Base-by-base conservation (phyloP, 2,797 vertebrate species). In the Gallinago nigripennis region DNA sequence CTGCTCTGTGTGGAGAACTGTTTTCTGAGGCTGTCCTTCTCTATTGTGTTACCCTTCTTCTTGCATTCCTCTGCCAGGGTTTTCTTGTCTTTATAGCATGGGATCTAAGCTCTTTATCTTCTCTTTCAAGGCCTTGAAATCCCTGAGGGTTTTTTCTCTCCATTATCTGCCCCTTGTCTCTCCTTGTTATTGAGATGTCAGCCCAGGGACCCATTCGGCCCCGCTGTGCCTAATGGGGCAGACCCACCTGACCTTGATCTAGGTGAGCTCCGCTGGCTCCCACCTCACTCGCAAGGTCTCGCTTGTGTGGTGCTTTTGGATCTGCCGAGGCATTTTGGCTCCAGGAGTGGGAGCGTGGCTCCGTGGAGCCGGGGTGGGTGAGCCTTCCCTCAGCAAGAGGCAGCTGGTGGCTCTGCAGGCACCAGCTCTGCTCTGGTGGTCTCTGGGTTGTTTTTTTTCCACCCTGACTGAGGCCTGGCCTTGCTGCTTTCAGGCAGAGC, bases 281-380 rank as follows among this genome's bases (percentile, higher is more conserved):
- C 61, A 1, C 1, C 33, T 76, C 23, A 12, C 31, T 90, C 3
- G 1, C 6, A 11, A 1, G 1, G 5, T 53, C 56, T 79, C 2
- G 0, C 23, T 60, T 21, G 0, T 0, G 0, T 6, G 48, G 24
- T 80, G 60, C 35, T 88, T 75, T 78, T 0, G 2, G 30, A 43
- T 56, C 23, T 82, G 33, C 51, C 31, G 41, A 51, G 51, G 41
- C 12, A 5, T 73, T 82, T 58, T 39, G 41, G 50, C 78, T 53
- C 24, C 24, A n/a, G 45, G 30, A 33, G 2, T 57, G 24, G 19
- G 57, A 81, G 12, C 0, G 2, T n/a, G 50, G 15, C 6, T 12
- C 1, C 3, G 0, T 0, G 2, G 58, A 76, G 28, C 51, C 1
- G 1, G 35, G 28, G 3, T 19, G 35, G 56, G 7, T 24, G 77